Percentiles rank a stretch among this genome's conserved stretches.
Conservation (phyloP, 2,113 vertebrate species). For the Forbesichthys agassizii region DNA sequence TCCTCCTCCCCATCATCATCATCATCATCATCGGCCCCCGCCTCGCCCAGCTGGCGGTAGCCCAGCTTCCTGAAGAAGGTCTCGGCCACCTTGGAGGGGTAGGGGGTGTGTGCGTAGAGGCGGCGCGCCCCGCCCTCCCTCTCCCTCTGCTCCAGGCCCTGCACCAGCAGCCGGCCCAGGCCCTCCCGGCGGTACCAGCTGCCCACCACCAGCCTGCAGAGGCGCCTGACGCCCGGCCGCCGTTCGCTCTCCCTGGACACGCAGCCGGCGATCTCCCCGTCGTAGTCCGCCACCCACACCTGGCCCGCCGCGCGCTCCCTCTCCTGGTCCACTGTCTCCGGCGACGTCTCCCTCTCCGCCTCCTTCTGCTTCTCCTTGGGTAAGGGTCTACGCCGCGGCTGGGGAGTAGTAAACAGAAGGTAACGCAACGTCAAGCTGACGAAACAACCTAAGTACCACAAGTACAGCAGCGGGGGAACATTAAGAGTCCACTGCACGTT, state of each 20-base stretch:
- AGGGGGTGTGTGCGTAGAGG: constrained; percentile 72
- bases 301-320: constrained; percentile 71
- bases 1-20: constrained; percentile 62
- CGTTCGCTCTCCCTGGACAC: constrained; percentile 68
- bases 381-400: constrained; percentile 49
- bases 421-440: not conserved
- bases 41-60: constrained; percentile 68
- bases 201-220: constrained; percentile 82
- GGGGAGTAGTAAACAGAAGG: not conserved
- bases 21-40: constrained; percentile 31
- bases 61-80: constrained; percentile 78
- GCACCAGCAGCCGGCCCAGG: constrained; percentile 78
- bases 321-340: constrained; percentile 66
- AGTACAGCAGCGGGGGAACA: too few relatives aligned
- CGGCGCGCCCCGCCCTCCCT: constrained; percentile 62
- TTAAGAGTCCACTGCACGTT: too few relatives aligned
- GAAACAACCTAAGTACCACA: not conserved
- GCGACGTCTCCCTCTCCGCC: constrained; percentile 48
- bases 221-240: constrained; percentile 56
- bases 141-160: constrained; percentile 76
- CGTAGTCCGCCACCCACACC: constrained; percentile 83
- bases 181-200: constrained; percentile 83
- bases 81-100: constrained; percentile 75
- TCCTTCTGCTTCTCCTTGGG: constrained; percentile 36
- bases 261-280: constrained; percentile 83